Base-by-base conservation (phyloP, 2,797 vertebrate species). In the Momotus momota region DNA sequence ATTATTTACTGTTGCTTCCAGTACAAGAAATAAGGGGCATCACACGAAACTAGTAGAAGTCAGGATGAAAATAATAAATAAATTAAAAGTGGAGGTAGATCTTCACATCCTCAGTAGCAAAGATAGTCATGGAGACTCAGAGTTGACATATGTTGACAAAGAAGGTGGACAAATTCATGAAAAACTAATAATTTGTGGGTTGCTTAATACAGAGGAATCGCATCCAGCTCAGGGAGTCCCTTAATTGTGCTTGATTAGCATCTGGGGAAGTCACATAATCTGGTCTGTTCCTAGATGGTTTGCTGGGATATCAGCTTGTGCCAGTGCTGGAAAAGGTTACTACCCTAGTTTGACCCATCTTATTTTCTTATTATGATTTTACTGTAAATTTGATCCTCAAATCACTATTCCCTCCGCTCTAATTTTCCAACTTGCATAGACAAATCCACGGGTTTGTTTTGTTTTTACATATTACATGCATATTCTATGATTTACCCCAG, bases 81-180 rank as follows among this genome's bases (percentile, higher is more conserved):
- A 35, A 35, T 35, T 35, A 45, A 51, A 43, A 64, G 10, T 0
- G 0, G 27, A 49, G 7, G 8, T 18, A 5, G 2, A 12, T 73
- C 69, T 88, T 88, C 18, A 38, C 0, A 1, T 1, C 1, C 41
- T 49, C 6, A 54, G 7, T 58, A 80, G 15, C 33, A 66, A 23
- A 80, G 33, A 38, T 16, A 69, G 12, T 18, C 8, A 23, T 15
- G 13, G 20, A 72, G 7, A 6, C 5, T 87, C 41, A 57, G 58
- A 69, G 7, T 65, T 90, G 26, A 61, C 6, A 41, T 1, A 54
- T 12, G 2, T 11, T 65, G 25, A 57, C 52, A 89, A 60, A 61
- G 6, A 87, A 4, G 2, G 13, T 38, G 10, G 22, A 73, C 3
- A 74, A 55, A 21, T 8, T 51, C 0, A 66, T 23, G 4, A 67